Evolutionary conservation across 2,888 invertebrate species (phyloP).

Genomic region (Eupeodes latifasciatus): DNA sequence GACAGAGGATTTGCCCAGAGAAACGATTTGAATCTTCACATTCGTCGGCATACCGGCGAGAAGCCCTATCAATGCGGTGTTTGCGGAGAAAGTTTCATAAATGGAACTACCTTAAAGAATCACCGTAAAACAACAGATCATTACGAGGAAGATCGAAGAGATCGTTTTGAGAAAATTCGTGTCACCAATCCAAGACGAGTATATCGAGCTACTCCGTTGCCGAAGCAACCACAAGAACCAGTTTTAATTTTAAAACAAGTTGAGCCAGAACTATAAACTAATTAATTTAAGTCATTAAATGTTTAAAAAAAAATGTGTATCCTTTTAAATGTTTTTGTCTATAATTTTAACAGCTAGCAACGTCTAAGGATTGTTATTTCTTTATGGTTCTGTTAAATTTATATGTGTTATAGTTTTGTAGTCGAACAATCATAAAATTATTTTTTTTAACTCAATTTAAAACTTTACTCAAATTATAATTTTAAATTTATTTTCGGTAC

Average conservation of each 20-base stretch:
- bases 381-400: no score
- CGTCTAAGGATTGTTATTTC: no score
- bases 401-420: no score
- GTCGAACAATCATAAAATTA: no score
- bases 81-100: constrained; percentile 89
- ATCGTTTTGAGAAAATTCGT: constrained; percentile 81
- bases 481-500: no score
- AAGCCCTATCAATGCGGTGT: constrained; percentile 88
- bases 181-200: constrained; percentile 77
- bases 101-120: constrained; percentile 87
- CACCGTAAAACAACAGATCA: constrained; percentile 88
- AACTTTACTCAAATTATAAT: no score
- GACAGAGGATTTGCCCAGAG: constrained; percentile 87
- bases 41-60: constrained; percentile 89
- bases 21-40: constrained; percentile 89
- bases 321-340: no score
- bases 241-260: not conserved
- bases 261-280: not conserved
- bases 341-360: no score
- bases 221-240: constrained; percentile 9
- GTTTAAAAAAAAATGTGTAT: not conserved
- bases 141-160: constrained; percentile 78
- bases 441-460: no score
- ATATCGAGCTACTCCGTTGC: constrained; percentile 42
- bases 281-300: not conserved